A percentile compares a stretch with the other conserved stretches of the same genome.
phyloP scores from a whole-genome alignment of 2,888 invertebrate species.

The Drosophila glabriapex region DNA sequence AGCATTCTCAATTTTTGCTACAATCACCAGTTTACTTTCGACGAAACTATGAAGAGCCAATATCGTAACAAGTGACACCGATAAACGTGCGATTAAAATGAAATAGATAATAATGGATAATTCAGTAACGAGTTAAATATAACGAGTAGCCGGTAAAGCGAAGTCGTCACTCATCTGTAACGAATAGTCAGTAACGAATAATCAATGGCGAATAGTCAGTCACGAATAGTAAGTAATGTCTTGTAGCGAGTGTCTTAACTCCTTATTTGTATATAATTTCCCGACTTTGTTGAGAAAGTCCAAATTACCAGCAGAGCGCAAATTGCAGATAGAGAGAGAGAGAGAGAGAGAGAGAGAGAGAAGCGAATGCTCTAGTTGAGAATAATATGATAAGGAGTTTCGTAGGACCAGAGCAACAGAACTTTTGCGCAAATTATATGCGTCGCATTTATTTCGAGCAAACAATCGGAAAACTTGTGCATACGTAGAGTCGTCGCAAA shows the following conservation, averaged over 20 bases:
- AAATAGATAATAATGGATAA: background rate
- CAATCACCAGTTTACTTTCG: background rate
- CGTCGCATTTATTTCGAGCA: constrained; percentile 79
- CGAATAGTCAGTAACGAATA: background rate
- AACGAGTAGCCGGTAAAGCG: background rate
- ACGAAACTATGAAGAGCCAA: background rate
- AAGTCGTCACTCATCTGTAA: fast-evolving
- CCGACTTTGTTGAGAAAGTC: constrained; percentile 1
- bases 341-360: background rate
- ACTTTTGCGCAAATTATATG: constrained; percentile 77
- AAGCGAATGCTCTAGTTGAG: constrained; percentile 1
- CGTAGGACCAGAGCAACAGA: constrained; percentile 37
- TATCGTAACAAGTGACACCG: background rate
- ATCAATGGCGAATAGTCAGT: background rate
- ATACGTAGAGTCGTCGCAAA: constrained; percentile 56
- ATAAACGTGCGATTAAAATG: background rate
- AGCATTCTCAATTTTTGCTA: background rate
- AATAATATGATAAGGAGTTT: constrained; percentile 43
- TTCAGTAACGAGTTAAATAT: background rate
- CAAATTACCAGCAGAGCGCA: background rate
- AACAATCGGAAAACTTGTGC: constrained; percentile 76
- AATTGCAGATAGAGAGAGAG: background rate
- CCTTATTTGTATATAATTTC: background rate
- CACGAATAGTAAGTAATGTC: background rate
- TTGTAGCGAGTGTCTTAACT: background rate